Evolutionary conservation across 1,140 invertebrate genomes (phyloP).

Genomic region (Portunus trituberculatus): DNA sequence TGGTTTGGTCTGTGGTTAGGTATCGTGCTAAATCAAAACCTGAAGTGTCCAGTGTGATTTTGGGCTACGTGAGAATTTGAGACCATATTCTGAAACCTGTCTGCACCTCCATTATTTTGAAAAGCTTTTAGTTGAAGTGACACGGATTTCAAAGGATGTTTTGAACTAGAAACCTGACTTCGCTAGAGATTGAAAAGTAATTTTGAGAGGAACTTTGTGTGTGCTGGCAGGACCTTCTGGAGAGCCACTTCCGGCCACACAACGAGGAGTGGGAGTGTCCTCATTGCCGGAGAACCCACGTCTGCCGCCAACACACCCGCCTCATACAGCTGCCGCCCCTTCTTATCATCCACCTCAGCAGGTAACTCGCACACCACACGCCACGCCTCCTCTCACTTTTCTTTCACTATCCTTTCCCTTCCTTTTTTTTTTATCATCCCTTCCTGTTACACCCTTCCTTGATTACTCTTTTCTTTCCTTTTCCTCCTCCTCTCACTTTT

Average conservation of each 20-base stretch:
- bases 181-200: background rate
- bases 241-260: background rate
- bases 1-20: no score
- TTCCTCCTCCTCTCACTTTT: no score
- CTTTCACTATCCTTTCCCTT: no score
- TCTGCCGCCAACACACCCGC: conserved; percentile 56
- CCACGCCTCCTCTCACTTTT: no score
- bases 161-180: background rate
- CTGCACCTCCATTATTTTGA: background rate
- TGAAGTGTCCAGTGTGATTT: no score
- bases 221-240: background rate
- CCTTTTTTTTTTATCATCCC: no score
- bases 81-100: no score
- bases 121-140: no score
- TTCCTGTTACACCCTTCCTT: no score
- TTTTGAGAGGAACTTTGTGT: background rate
- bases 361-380: conserved; percentile 80
- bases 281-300: background rate
- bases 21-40: no score
- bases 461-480: no score
- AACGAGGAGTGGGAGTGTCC: conserved; percentile 49
- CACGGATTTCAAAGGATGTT: conserved; percentile 83
- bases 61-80: no score
- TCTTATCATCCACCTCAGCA: conserved; percentile 94
- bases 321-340: conserved; percentile 92